phyloP scores from a whole-genome alignment of 2,113 vertebrate genomes.

The Deroptyus accipitrinus region DNA sequence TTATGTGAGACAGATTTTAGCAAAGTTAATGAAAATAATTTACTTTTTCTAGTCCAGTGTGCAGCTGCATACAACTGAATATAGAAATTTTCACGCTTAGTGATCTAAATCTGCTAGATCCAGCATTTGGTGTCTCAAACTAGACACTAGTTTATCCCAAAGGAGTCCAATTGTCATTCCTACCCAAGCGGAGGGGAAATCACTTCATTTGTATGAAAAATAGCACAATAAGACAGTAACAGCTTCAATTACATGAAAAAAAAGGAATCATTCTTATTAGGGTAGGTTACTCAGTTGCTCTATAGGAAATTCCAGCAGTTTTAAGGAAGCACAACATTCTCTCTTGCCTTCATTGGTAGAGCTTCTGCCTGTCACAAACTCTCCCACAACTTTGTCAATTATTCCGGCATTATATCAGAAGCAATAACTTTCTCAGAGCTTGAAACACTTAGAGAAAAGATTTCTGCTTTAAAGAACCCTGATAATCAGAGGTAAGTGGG shows the following conservation, averaged over 20 bases:
- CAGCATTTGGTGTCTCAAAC: neutral
- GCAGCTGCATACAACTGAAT: neutral
- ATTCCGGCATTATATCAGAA: neutral
- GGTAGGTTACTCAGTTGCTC: neutral
- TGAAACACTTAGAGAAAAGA: neutral
- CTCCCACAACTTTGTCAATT: neutral
- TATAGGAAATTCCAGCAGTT: neutral
- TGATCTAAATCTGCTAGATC: neutral
- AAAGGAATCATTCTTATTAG: slow-evolving; percentile 6
- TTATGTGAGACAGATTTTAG: neutral
- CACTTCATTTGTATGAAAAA: slow-evolving; percentile 52
- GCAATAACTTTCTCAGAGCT: neutral
- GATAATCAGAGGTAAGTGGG: neutral
- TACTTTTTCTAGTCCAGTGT: neutral
- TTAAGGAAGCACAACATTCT: neutral
- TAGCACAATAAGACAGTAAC: slow-evolving; percentile 20
- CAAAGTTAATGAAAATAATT: slow-evolving; percentile 25
- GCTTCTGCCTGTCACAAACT: neutral
- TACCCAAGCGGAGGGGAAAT: neutral
- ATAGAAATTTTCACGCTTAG: neutral
- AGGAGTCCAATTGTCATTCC: slow-evolving; percentile 12
- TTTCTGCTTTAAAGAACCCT: neutral
- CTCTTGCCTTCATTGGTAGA: neutral
- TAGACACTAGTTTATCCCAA: neutral
- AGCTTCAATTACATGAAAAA: slow-evolving; percentile 1